Base-by-base conservation (phyloP, 2,888 invertebrate species). In the Drosophila colorata region DNA sequence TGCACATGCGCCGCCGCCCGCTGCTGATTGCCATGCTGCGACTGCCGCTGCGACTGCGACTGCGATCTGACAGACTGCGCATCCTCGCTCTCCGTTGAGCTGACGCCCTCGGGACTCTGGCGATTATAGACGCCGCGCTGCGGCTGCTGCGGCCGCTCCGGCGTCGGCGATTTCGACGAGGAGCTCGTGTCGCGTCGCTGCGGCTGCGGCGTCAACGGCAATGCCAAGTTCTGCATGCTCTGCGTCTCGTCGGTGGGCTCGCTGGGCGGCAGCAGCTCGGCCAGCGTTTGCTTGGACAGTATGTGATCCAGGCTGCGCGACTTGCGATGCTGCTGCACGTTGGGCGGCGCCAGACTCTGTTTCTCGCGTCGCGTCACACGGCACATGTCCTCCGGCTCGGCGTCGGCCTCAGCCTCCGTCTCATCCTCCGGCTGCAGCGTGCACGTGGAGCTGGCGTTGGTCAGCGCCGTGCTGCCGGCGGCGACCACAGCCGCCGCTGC, bases 221-320 rank as follows among this genome's bases (percentile, higher is more conserved):
- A 80, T 64, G 87, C 88, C 78, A 92, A 87, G 76, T 92, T 90
- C 63, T 92, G 91, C 90, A 92, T 91, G 64, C 92, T 92, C 71
- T 92, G 90, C 33, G 92, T 91, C 66, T 90, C 89, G n/a, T 92
- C 91, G 13, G 87, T 81, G 33, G 80, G 87, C 11, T 87, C 89
- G 37, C 70, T 78, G 14, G 78, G 74, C 14, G 79, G 72, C 59
- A 88, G 63, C 7, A 91, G 72, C 52, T 81, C 82, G 11, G 92
- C 92, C 40, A 93, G 90, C n/a, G 88, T 87, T 44, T 88, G 84
- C 64, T 91, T 90, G 75, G 95, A 94, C 48, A 95, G 89, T 18
- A 95, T 93, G 64, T 94, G 95, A 85, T 95, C 95, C 67, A 95
- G 92, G 87, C 95, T 95, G 49, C 94, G 94, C 43, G 95, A 95